phyloP scores from a whole-genome alignment of 2,888 invertebrate species.

The Anodontia alba region DNA sequence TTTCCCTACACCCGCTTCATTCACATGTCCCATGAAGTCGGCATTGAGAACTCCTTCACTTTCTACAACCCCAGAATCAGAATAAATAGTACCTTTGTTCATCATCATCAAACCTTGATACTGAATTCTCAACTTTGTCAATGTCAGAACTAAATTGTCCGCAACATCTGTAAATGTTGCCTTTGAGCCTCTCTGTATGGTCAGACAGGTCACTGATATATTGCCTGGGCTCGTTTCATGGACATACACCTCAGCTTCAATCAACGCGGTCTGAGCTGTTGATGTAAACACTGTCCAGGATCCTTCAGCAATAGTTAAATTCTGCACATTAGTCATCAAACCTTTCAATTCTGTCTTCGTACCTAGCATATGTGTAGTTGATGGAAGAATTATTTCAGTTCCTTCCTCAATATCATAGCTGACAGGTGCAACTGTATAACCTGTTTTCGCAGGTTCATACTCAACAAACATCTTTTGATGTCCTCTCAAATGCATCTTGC shows the following conservation, averaged over 20 bases:
- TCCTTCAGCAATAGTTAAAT: constrained; percentile 74
- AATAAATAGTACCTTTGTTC: constrained; percentile 69
- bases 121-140: constrained; percentile 66
- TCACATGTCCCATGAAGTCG: constrained; percentile 61
- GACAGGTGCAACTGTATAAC: constrained; percentile 77
- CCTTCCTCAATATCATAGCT: constrained; percentile 70
- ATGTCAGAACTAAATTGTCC: constrained; percentile 57
- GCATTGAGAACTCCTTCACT: constrained; percentile 67
- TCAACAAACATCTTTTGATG: constrained; percentile 70
- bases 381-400: constrained; percentile 68
- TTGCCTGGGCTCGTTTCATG: constrained; percentile 71
- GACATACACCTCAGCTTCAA: constrained; percentile 65
- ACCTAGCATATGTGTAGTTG: constrained; percentile 71
- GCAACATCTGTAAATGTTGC: constrained; percentile 62
- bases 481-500: constrained; percentile 65
- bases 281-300: constrained; percentile 67
- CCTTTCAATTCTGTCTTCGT: constrained; percentile 72
- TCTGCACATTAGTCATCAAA: constrained; percentile 72
- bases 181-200: constrained; percentile 71
- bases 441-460: constrained; percentile 67
- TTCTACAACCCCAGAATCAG: constrained; percentile 70
- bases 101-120: constrained; percentile 70
- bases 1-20: constrained; percentile 64
- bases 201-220: constrained; percentile 68
- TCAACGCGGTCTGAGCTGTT: constrained; percentile 72